A percentile compares a stretch with the other conserved stretches of the same genome.
Conservation (phyloP, 1,140 invertebrate genomes). For the Psix sp. region DNA sequence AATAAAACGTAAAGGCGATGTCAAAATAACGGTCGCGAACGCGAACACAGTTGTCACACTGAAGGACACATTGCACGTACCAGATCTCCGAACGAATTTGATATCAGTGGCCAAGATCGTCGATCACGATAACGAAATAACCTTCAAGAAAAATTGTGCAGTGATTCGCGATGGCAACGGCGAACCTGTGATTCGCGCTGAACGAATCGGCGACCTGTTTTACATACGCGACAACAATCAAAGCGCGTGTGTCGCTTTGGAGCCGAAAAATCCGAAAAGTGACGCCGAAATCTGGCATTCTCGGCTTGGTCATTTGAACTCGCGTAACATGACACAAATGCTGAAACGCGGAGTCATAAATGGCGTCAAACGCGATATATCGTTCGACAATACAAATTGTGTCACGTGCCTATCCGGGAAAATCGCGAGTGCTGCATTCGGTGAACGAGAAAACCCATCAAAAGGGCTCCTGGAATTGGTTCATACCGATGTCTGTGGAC, state of each 20-base stretch:
- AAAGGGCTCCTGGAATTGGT: background rate
- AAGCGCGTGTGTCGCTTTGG: background rate
- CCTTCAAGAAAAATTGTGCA: slow-evolving; percentile 6
- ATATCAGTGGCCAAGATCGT: slow-evolving; percentile 41
- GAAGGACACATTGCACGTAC: slow-evolving; percentile 32
- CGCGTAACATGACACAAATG: slow-evolving; percentile 2
- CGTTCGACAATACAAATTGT: background rate
- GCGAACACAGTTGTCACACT: slow-evolving; percentile 4
- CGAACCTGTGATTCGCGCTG: background rate
- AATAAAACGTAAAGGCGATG: slow-evolving; percentile 28
- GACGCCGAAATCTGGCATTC: slow-evolving; percentile 6
- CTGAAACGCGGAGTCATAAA: background rate
- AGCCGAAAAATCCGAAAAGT: background rate
- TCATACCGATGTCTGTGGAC: slow-evolving; percentile 6
- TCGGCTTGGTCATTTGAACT: slow-evolving; percentile 14
- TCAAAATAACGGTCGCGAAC: background rate
- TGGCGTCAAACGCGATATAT: background rate
- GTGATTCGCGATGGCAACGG: slow-evolving; percentile 7
- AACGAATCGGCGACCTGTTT: slow-evolving; percentile 14
- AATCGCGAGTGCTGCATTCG: slow-evolving; percentile 9
- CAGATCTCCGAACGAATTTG: slow-evolving; percentile 23
- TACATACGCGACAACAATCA: slow-evolving; percentile 1
- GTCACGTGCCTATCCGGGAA: slow-evolving; percentile 10
- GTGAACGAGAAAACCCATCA: background rate
- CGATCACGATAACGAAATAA: slow-evolving; percentile 18